A percentile compares a stretch with the other conserved stretches of the same genome.
Conservation (phyloP, 2,888 invertebrate species). For the Caenorhabditis japonica region DNA sequence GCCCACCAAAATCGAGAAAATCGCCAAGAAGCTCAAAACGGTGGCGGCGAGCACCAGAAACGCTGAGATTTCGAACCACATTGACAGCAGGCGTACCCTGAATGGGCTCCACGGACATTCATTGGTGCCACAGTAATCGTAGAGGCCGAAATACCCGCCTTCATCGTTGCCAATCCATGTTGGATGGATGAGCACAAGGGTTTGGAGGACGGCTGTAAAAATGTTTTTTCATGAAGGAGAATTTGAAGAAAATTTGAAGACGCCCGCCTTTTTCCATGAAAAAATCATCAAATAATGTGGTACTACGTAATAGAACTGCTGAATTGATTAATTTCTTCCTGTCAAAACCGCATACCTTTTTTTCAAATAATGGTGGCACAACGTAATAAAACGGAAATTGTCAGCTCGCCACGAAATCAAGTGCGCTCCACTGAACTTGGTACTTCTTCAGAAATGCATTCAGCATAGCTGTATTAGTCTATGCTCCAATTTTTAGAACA, state of each 20-base stretch:
- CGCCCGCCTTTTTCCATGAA: not conserved
- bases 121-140: conserved; percentile 84
- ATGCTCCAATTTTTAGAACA: too few relatives aligned
- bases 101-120: conserved; percentile 60
- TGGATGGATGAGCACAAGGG: conserved; percentile 94
- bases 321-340: too few relatives aligned
- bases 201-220: conserved; percentile 86
- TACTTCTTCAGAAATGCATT: too few relatives aligned
- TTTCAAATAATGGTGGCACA: too few relatives aligned
- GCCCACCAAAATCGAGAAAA: conserved; percentile 86
- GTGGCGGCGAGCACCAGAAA: conserved; percentile 89
- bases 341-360: too few relatives aligned
- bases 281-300: not conserved
- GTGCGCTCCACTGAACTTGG: too few relatives aligned
- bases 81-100: conserved; percentile 83
- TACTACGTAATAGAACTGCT: too few relatives aligned
- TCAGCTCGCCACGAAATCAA: too few relatives aligned
- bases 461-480: too few relatives aligned
- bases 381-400: too few relatives aligned
- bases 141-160: conserved; percentile 90
- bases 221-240: too few relatives aligned
- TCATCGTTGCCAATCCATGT: conserved; percentile 79
- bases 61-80: conserved; percentile 88
- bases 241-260: not conserved
- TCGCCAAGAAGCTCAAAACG: conserved; percentile 87